Evolutionary conservation across 2,888 invertebrate species (phyloP), one percentile per base, ranked within the genome.

Genomic region (Sminthurinus aureus): DNA sequence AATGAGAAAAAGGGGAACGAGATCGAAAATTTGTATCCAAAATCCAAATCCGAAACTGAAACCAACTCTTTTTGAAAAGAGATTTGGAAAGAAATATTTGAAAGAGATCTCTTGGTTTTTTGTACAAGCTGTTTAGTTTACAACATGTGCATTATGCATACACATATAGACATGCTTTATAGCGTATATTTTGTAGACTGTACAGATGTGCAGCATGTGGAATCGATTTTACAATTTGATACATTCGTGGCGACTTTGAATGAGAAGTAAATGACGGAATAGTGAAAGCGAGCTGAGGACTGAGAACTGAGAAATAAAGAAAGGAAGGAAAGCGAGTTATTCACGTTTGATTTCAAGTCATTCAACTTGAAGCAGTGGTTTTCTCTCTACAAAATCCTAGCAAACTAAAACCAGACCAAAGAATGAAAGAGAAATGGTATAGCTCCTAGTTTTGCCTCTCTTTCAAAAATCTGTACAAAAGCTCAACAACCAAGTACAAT

Each of bases 141-240:
- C 20, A 11, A 20, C 24, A 20, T 71, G 20, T 22, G 24, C 24
- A 24, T 20, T 58, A 58, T 58, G 13, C 24, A 20, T 22, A 71
- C 24, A 3, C 71, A 71, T 12, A 9, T 58, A 58, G 9, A 58
- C 15, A 58, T 58, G 15, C 15, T 58, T 58, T 58, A 15, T 58
- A 58, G 11, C 15, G 58, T 71, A 71, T 22, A 71, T 6, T 9
- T 22, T 9, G 13, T 20, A 20, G 11, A 20, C 38, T 8, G 26
- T 22, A 51, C 18, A 22, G n/a, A 11, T 20, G 20, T 0, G 20
- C 6, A 12, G 52, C 8, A 52, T 11, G 22, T 52, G 0, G 51
- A n/a, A 84, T 84, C 81, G 84, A 84, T 84, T 84, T 84, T 82
- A 84, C 84, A 84, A 84, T 84, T 84, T 84, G 81, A 84, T 84